Percentiles rank a stretch among this genome's conserved stretches.
These are phyloP conservation scores for Lethocerus indicus DNA, from an alignment of 1,140 invertebrate species.

Conservation along the genomic window DNA sequence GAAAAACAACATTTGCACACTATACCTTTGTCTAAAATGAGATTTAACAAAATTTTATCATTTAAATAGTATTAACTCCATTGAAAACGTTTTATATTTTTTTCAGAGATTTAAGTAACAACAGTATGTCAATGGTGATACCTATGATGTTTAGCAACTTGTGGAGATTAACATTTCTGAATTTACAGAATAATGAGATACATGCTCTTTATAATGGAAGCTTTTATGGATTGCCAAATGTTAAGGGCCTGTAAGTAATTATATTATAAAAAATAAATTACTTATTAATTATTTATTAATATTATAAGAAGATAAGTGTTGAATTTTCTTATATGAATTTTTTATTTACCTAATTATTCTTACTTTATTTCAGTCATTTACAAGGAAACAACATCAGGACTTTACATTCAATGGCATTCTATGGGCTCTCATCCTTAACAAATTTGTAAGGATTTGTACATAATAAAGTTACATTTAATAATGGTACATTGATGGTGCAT, in stretches of 20 bases:
- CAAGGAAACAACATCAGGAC: slow-evolving; percentile 21
- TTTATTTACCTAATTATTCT: not conserved
- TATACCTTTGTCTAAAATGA: too few relatives aligned
- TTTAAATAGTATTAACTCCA: too few relatives aligned
- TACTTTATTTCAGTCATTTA: slow-evolving; percentile 19
- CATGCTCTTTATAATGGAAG: slow-evolving; percentile 19
- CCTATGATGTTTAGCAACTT: slow-evolving; percentile 21
- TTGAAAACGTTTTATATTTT: too few relatives aligned
- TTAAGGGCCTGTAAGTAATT: slow-evolving; percentile 23
- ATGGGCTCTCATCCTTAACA: slow-evolving; percentile 21
- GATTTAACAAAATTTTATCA: too few relatives aligned
- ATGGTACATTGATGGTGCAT: not conserved
- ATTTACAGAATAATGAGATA: slow-evolving; percentile 24
- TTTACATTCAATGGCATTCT: slow-evolving; percentile 21
- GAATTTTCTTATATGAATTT: too few relatives aligned
- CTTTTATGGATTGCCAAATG: slow-evolving; percentile 22
- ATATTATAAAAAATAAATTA: not conserved
- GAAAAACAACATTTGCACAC: too few relatives aligned
- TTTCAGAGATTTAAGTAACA: slow-evolving; percentile 22
- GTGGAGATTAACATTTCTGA: slow-evolving; percentile 23
- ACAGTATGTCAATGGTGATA: slow-evolving; percentile 20
- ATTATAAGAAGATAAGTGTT: not conserved
- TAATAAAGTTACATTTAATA: not conserved
- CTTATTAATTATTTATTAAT: not conserved
- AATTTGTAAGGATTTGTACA: slow-evolving; percentile 19